These are phyloP conservation scores for Leucopternis melanops DNA, from an alignment of 2,113 vertebrate species.

Conservation along the genomic window DNA sequence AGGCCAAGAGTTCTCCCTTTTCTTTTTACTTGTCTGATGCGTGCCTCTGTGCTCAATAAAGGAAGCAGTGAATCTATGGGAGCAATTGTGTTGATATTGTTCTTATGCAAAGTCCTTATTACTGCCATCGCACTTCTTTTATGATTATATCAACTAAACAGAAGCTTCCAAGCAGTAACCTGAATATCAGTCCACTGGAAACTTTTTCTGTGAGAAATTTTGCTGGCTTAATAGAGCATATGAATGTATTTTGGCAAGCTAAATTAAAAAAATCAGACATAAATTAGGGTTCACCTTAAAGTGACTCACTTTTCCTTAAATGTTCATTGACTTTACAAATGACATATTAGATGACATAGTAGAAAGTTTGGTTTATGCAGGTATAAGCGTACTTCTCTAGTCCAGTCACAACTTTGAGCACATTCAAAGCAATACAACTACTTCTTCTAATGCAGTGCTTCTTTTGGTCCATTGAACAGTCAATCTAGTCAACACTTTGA, in stretches of 20 bases:
- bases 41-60: not conserved
- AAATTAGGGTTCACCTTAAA: not conserved
- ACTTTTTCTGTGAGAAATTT: not conserved
- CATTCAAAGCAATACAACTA: not conserved
- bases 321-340: not conserved
- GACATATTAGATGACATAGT: not conserved
- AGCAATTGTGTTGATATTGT: not conserved
- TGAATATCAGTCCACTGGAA: not conserved
- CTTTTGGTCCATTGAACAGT: not conserved
- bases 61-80: not conserved
- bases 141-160: not conserved
- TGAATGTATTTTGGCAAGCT: not conserved
- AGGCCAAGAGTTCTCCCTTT: not conserved
- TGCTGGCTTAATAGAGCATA: not conserved
- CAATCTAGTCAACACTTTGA: not conserved
- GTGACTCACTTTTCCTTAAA: not conserved
- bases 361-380: not conserved
- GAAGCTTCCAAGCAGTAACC: not conserved
- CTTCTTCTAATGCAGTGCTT: not conserved
- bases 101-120: not conserved
- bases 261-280: not conserved
- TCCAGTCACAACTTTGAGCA: not conserved
- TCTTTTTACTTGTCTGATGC: not conserved
- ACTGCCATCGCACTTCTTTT: not conserved
- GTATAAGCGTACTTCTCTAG: not conserved